These are phyloP conservation scores for Delia radicum DNA, from an alignment of 1,140 invertebrate species.

Conservation along the genomic window DNA sequence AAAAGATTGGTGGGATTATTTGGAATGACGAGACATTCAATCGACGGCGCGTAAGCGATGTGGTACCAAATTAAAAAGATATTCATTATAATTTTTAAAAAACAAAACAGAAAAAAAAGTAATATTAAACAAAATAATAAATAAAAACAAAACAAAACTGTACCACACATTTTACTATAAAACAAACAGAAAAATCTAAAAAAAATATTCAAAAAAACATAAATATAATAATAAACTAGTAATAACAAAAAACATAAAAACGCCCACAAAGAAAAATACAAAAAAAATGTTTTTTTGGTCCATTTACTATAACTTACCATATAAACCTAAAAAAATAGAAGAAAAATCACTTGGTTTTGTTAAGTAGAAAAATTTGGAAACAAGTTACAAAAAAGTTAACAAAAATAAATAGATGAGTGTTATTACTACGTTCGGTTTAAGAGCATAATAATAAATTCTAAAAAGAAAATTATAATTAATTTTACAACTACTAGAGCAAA, in stretches of 20 bases:
- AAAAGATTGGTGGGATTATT: constrained; percentile 97
- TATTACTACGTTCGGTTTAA: too few species aligned
- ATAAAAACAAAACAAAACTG: constrained; percentile 7
- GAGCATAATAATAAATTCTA: too few species aligned
- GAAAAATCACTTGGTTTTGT: background rate
- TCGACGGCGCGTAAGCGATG: background rate
- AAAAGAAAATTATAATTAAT: too few species aligned
- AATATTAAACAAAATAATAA: constrained; percentile 18
- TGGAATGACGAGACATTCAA: constrained; percentile 65
- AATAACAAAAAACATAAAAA: constrained; percentile 2
- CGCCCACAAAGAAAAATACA: background rate
- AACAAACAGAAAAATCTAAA: constrained; percentile 3
- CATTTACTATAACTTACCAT: background rate
- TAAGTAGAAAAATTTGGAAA: too few species aligned
- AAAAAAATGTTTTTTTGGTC: background rate
- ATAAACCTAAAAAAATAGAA: background rate
- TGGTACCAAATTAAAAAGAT: constrained; percentile 21
- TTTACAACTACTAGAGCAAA: too few species aligned
- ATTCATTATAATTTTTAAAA: constrained; percentile 20
- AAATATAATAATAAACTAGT: background rate
- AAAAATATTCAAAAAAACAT: background rate
- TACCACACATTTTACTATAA: constrained; percentile 19
- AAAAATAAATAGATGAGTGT: too few species aligned
- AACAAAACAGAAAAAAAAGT: constrained; percentile 16
- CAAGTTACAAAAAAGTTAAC: too few species aligned